Conservation (phyloP, 2,113 vertebrate species). For the Rostratula benghalensis region DNA sequence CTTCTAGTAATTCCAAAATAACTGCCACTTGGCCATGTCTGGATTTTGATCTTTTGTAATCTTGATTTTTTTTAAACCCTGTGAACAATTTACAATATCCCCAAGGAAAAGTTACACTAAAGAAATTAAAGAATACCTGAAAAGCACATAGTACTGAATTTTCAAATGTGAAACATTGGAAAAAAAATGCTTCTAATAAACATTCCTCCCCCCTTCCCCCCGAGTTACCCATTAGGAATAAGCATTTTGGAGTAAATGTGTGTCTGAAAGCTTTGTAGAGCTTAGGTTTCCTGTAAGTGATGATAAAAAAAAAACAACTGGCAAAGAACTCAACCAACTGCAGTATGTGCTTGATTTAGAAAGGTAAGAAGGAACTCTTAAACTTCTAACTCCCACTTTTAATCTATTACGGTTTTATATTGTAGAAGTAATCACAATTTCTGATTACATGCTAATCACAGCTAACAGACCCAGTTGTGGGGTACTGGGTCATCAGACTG, state of each 20-base stretch:
- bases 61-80: not conserved
- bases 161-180: not conserved
- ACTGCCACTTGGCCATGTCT: not conserved
- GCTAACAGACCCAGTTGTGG: not conserved
- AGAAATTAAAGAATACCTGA: not conserved
- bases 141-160: not conserved
- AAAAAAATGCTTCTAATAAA: too few species aligned
- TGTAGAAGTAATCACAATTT: not conserved
- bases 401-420: not conserved
- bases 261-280: not conserved
- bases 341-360: not conserved
- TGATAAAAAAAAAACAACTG: not conserved
- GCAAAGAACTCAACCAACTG: not conserved
- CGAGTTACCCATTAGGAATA: too few species aligned
- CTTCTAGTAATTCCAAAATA: not conserved
- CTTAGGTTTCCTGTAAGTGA: not conserved
- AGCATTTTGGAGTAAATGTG: not conserved
- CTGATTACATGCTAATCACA: accelerated
- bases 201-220: too few species aligned
- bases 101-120: not conserved
- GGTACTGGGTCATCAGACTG: not conserved
- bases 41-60: not conserved
- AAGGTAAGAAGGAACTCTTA: not conserved
- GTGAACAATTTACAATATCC: not conserved
- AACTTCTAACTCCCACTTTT: not conserved